Percentiles rank a stretch among this genome's conserved stretches.
Evolutionary conservation across 30 jellyfish, hydroid and myxozoan species (phyloP).

Genomic region (Cassiopea xamachana): DNA sequence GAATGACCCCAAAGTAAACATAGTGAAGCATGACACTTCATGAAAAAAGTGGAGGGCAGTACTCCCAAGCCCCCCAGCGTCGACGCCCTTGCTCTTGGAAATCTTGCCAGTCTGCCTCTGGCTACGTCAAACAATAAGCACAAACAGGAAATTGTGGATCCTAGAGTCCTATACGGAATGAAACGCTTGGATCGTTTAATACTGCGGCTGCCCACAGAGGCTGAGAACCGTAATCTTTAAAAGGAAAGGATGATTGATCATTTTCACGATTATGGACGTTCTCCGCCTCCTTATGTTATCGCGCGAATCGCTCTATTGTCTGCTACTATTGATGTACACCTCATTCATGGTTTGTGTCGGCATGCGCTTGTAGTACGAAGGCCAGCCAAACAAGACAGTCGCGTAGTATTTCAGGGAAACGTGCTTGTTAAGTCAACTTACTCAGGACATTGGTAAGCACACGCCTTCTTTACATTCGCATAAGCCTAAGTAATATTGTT

Average conservation of each 20-base stretch:
- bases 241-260: conserved; percentile 36
- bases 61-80: no score
- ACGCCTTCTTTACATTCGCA: background rate
- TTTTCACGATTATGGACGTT: conserved; percentile 22
- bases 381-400: conserved; percentile 21
- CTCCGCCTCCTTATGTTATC: conserved; percentile 57
- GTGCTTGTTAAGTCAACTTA: background rate
- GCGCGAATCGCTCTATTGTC: conserved; percentile 54
- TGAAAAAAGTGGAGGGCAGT: no score
- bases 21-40: no score
- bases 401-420: conserved; percentile 18
- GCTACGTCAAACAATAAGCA: no score
- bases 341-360: conserved; percentile 61
- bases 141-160: no score
- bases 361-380: conserved; percentile 36
- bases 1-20: no score
- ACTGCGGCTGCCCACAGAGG: conserved; percentile 44
- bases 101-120: background rate
- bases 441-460: background rate
- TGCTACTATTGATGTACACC: conserved; percentile 13
- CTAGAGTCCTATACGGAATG: background rate
- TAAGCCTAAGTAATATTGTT: no score
- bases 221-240: conserved; percentile 28
- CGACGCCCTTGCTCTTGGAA: no score
- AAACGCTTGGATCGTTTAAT: background rate